Conservation (phyloP, 30 jellyfish, hydroid and myxozoan genomes). For the Turritopsis rubra region DNA sequence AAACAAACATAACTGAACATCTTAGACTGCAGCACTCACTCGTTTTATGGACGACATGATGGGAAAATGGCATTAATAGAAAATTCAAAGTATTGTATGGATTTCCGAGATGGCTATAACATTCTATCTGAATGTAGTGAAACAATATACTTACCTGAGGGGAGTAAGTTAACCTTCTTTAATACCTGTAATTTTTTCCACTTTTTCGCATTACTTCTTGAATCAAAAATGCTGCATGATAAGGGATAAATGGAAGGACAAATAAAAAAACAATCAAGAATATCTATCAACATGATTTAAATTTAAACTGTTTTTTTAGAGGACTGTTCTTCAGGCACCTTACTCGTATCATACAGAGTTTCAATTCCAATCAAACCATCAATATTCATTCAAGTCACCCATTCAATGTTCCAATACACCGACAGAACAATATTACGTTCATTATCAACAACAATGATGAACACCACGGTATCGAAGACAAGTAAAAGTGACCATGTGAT, state of each 20-base stretch:
- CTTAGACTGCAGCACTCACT: neutral
- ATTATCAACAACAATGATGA: neutral
- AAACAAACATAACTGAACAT: neutral
- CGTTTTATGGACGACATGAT: neutral
- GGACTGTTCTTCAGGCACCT: neutral
- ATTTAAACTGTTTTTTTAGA: neutral
- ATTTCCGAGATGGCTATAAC: neutral
- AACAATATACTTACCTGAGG: neutral
- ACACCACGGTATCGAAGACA: neutral
- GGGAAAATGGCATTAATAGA: neutral
- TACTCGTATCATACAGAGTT: neutral
- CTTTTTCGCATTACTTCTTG: too few species aligned
- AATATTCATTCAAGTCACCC: neutral
- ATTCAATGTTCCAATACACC: neutral
- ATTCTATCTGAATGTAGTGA: neutral
- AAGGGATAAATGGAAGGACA: neutral
- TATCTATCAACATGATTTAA: too few species aligned
- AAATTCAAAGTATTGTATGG: neutral
- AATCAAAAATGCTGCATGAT: too few species aligned
- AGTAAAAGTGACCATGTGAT: neutral
- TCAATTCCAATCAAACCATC: neutral
- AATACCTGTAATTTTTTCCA: too few species aligned
- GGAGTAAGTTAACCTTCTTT: neutral
- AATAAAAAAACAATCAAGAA: too few species aligned
- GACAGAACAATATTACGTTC: neutral